Evolutionary conservation across 2,888 invertebrate genomes (phyloP).

Genomic region (Epicampocera succincta): DNA sequence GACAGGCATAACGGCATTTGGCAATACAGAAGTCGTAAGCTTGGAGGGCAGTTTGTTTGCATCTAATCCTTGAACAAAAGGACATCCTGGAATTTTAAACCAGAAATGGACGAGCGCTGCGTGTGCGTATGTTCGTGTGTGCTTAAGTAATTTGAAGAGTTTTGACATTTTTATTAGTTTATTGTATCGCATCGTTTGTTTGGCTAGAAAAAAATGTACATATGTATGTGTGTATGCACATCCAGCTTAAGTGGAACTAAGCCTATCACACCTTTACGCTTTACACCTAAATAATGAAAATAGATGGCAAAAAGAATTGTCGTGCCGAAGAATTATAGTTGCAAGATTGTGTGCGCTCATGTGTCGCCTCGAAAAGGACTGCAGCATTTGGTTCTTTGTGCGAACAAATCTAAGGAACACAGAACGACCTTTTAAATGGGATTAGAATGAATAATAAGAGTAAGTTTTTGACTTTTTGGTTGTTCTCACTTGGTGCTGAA

Average conservation of each 20-base stretch:
- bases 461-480: slow-evolving; percentile 72
- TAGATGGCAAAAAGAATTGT: slow-evolving; percentile 19
- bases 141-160: slow-evolving; percentile 70
- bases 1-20: slow-evolving; percentile 62
- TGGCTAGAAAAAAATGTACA: slow-evolving; percentile 53
- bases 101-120: slow-evolving; percentile 61
- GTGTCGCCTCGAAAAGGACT: slow-evolving; percentile 36
- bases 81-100: slow-evolving; percentile 70
- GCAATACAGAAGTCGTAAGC: background rate
- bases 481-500: slow-evolving; percentile 41
- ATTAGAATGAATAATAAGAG: slow-evolving; percentile 70
- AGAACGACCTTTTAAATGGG: slow-evolving; percentile 77
- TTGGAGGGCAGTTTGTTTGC: slow-evolving; percentile 9
- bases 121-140: background rate
- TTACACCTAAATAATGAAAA: slow-evolving; percentile 43
- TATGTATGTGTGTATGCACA: no score
- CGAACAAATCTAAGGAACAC: slow-evolving; percentile 61
- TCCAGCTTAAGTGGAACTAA: slow-evolving; percentile 71
- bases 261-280: slow-evolving; percentile 74
- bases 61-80: slow-evolving; percentile 60
- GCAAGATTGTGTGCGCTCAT: background rate
- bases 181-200: slow-evolving; percentile 70
- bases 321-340: background rate
- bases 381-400: slow-evolving; percentile 29
- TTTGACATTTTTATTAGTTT: slow-evolving; percentile 80